Evolutionary conservation across 37 sponge, comb jelly and placozoan species (phyloP).

Genomic region (Tethya wilhelma): DNA sequence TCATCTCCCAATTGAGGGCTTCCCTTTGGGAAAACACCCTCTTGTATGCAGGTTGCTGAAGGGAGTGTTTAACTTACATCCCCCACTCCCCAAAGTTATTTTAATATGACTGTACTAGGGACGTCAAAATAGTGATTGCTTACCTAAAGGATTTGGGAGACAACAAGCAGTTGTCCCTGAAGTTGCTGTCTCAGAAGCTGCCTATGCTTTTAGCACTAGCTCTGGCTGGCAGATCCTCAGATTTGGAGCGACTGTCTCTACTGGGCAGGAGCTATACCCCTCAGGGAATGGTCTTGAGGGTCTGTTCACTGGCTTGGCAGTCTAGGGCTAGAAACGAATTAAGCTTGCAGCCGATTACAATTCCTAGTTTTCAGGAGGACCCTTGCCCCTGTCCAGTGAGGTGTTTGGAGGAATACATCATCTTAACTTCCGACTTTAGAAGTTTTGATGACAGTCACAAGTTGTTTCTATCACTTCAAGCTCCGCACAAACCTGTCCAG

Average conservation of each 20-base stretch:
- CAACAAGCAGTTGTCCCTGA: constrained; percentile 26
- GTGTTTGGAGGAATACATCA: constrained; percentile 16
- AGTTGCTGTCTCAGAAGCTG: constrained; percentile 21
- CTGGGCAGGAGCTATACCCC: not conserved
- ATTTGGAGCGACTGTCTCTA: not conserved
- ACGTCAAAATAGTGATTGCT: constrained; percentile 13
- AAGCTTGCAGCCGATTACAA: not conserved
- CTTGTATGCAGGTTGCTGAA: constrained; percentile 18
- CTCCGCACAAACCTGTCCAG: constrained; percentile 40
- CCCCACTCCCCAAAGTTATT: constrained; percentile 36
- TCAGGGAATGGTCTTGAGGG: not conserved
- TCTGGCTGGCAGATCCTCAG: constrained; percentile 15
- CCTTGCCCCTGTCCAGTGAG: constrained; percentile 6
- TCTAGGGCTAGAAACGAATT: not conserved
- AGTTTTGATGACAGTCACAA: not conserved
- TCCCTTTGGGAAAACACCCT: constrained; percentile 41
- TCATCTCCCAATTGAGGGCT: constrained; percentile 31
- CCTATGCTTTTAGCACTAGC: constrained; percentile 34
- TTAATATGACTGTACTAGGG: constrained; percentile 29
- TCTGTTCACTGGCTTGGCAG: not conserved
- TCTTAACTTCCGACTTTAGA: constrained; percentile 4
- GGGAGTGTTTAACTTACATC: constrained; percentile 32
- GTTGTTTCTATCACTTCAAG: constrained; percentile 19
- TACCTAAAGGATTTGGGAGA: not conserved
- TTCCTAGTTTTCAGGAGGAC: not conserved